Evolutionary conservation across 2,888 invertebrate species (phyloP), one percentile per base, ranked within the genome.

Genomic region (Molorchus minor): DNA sequence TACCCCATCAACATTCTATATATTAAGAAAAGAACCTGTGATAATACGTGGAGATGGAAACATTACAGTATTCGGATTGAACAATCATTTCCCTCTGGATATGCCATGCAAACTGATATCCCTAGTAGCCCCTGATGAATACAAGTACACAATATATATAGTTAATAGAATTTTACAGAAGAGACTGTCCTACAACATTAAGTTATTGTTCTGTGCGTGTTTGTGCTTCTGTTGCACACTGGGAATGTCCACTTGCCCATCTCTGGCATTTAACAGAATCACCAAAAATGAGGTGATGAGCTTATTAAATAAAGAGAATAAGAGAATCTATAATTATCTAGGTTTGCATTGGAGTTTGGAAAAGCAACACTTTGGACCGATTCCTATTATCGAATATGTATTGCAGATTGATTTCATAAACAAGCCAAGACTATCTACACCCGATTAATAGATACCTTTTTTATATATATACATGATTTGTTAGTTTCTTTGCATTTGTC

Each of bases 51-150:
- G 72, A 15, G 69, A 72, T 57, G 75, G 76, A 13, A 70, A 68
- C 45, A 65, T 74, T 17, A 68, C 70, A 2, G 43, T 76, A 3
- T 75, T 67, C 51, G 76, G 75, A 29, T 33, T 76, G 13, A 69
- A 67, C 56, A 75, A 73, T 52, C 69, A 69, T 46, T 75, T 73
- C 45, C 64, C 61, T 38, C 41, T 61, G 3, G 67, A 65, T 29
- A 62, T 75, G 51, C 76, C 76, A 4, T 58, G 35, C 25, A 69
- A 67, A 47, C 58, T 76, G 10, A 44, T 58, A 7, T 71, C 72
- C 2, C 45, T 62, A 3, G 53, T 74, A 16, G 75, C 76, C 1
- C 72, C 75, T 2, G 75, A 76, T 62, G 76, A 76, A 62, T 75
- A 67, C 52, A 68, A 66, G 58, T 58, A 60, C 21, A 76, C 76